Conservation (phyloP, 1,140 invertebrate species). For the Leucophenga varia region DNA sequence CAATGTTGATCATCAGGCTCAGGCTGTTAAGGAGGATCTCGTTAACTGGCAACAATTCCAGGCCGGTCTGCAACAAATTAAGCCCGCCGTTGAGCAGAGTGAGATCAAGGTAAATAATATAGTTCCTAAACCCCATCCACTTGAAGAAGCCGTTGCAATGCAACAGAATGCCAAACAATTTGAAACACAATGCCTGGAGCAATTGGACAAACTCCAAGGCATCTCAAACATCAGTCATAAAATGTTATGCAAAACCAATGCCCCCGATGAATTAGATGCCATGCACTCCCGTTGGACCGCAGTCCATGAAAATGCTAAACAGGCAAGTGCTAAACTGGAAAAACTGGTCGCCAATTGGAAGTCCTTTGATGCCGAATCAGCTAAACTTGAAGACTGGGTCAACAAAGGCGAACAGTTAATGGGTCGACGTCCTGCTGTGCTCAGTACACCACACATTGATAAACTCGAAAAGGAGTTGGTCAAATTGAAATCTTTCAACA, state of each 20-base stretch:
- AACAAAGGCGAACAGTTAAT: conserved; percentile 65
- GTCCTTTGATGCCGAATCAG: conserved; percentile 71
- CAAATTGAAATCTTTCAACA: conserved; percentile 74
- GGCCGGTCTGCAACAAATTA: conserved; percentile 72
- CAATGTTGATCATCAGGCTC: conserved; percentile 70
- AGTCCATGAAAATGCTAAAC: conserved; percentile 71
- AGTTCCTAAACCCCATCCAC: conserved; percentile 70
- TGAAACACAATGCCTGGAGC: conserved; percentile 74
- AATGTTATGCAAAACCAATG: conserved; percentile 70
- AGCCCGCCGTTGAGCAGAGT: conserved; percentile 85
- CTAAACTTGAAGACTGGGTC: conserved; percentile 75
- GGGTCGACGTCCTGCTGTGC: conserved; percentile 60
- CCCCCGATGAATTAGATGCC: conserved; percentile 79
- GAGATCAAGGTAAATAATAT: conserved; percentile 73
- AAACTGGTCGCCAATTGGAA: conserved; percentile 79
- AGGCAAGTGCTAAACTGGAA: conserved; percentile 75
- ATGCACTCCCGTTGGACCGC: conserved; percentile 76
- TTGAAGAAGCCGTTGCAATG: conserved; percentile 78
- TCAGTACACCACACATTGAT: conserved; percentile 68
- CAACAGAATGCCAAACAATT: conserved; percentile 70
- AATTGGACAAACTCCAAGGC: conserved; percentile 72
- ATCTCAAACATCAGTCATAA: conserved; percentile 71
- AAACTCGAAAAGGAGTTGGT: conserved; percentile 73
- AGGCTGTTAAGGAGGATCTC: conserved; percentile 73
- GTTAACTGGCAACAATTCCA: conserved; percentile 85